phyloP scores from a whole-genome alignment of 2,888 invertebrate genomes.

The Dasypogon diadema region DNA sequence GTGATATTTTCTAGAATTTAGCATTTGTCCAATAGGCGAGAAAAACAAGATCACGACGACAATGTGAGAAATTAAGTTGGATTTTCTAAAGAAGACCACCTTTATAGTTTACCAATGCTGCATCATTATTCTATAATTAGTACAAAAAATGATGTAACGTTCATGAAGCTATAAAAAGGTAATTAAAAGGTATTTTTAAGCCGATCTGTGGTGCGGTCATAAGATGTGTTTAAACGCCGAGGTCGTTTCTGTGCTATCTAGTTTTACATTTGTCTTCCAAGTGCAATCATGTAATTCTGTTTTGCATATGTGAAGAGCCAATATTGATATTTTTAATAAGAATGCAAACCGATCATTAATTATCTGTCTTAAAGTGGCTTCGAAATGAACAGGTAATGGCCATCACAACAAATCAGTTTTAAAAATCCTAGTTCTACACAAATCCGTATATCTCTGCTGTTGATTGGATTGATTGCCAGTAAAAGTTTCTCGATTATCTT shows the following conservation, averaged over 20 bases:
- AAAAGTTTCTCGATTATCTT: constrained; percentile 16
- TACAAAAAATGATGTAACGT: constrained; percentile 28
- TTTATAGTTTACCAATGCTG: constrained; percentile 3
- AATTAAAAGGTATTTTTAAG: constrained; percentile 4
- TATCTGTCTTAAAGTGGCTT: constrained; percentile 19
- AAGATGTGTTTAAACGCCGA: not conserved
- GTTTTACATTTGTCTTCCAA: not conserved
- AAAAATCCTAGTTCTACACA: constrained; percentile 11
- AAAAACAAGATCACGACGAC: constrained; percentile 1
- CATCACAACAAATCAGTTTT: constrained; percentile 19
- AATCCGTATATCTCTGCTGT: constrained; percentile 11
- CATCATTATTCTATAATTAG: constrained; percentile 37
- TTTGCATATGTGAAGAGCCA: constrained; percentile 33
- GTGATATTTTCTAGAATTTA: not conserved
- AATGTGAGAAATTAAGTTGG: constrained; percentile 19
- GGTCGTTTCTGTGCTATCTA: not conserved
- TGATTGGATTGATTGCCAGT: constrained; percentile 24
- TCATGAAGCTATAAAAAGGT: constrained; percentile 13
- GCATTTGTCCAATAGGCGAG: not conserved
- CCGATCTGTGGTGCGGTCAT: not conserved
- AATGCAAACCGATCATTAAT: constrained; percentile 32
- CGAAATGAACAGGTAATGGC: constrained; percentile 14
- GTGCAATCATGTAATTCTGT: not conserved
- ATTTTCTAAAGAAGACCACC: constrained; percentile 4
- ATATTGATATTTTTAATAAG: constrained; percentile 15